Evolutionary conservation across 2,797 vertebrate species (phyloP), one percentile per base, ranked within the genome.

Genomic region (Thunnus albacares): DNA sequence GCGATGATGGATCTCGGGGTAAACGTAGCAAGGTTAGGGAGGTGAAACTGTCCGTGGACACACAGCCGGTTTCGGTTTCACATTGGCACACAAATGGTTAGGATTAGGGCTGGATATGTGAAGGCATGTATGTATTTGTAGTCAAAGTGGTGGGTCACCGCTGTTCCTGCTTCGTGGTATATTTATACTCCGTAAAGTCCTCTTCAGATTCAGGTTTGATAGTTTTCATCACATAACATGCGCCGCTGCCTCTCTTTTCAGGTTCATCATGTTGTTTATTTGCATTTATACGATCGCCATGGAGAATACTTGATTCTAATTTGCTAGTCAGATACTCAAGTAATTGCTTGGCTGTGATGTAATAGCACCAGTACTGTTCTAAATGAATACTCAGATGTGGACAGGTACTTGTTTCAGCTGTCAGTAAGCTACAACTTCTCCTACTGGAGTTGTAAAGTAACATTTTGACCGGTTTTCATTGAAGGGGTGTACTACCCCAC

Each of bases 31-130:
- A 51, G 87, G 87, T 86, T 70, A 81, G 28, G n/a, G 84, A 85
- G 89, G 87, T 92, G 86, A 90, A 89, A 55, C 70, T 81, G 60
- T 82, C 69, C 20, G 22, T 47, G 60, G 81, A 90, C 69, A 79
- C 78, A 77, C 81, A 91, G 73, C 63, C 35, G 73, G 83, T 87
- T 91, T 87, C 24, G 60, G 79, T 90, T 87, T 85, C 67, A 75
- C 35, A 58, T 51, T 71, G 75, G 68, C 63, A 58, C 79, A 80
- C 81, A 91, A 85, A 63, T 85, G 79, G 79, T 86, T 71, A 11
- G 63, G 38, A 84, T 86, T 88, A 86, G 66, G 61, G 59, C 71
- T 35, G 26, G 43, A 82, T 75, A 83, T 65, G 45, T 49, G 59
- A 45, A 68, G 24, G 56, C 35, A n/a, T 18, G 61, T 30, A 65